Percentiles rank a stretch among this genome's conserved stretches.
Evolutionary conservation across 1,140 invertebrate species (phyloP).

Genomic region (Coelopa frigida): DNA sequence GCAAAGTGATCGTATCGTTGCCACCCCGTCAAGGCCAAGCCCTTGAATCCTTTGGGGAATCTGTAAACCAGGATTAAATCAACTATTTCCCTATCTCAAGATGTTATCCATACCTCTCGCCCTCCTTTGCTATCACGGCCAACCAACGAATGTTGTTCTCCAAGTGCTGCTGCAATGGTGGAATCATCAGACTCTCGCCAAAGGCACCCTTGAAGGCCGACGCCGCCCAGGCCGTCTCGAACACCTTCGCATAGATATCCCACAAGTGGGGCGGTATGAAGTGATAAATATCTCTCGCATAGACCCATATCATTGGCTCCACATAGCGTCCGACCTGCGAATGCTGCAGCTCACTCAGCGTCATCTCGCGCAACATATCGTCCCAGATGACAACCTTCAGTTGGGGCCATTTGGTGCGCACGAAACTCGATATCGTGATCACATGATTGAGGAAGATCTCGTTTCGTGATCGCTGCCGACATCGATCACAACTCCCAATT

Average conservation of each 20-base stretch:
- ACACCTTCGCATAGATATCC: constrained; percentile 74
- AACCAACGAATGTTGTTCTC: constrained; percentile 67
- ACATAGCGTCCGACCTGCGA: constrained; percentile 67
- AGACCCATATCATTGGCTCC: constrained; percentile 84
- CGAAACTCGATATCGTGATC: constrained; percentile 52
- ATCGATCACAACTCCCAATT: constrained; percentile 71
- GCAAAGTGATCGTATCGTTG: constrained; percentile 85
- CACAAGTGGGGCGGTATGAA: constrained; percentile 52
- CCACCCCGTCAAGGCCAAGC: constrained; percentile 70
- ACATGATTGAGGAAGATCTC: constrained; percentile 69
- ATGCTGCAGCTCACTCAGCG: constrained; percentile 56
- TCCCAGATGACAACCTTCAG: constrained; percentile 86
- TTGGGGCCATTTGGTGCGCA: constrained; percentile 56
- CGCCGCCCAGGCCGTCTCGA: constrained; percentile 74
- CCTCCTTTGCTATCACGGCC: constrained; percentile 54
- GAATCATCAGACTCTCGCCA: constrained; percentile 66
- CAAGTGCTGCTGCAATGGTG: constrained; percentile 58
- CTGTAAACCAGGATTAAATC: constrained; percentile 16
- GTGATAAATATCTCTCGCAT: constrained; percentile 56
- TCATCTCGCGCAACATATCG: constrained; percentile 80
- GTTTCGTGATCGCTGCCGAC: constrained; percentile 51
- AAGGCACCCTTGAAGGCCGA: constrained; percentile 61
- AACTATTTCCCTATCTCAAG: background rate
- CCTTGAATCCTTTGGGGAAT: constrained; percentile 53
- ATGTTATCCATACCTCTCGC: constrained; percentile 22